A percentile compares a stretch with the other conserved stretches of the same genome.
These are phyloP conservation scores for Struthidea cinerea DNA, from an alignment of 2,113 vertebrate genomes.

Conservation along the genomic window DNA sequence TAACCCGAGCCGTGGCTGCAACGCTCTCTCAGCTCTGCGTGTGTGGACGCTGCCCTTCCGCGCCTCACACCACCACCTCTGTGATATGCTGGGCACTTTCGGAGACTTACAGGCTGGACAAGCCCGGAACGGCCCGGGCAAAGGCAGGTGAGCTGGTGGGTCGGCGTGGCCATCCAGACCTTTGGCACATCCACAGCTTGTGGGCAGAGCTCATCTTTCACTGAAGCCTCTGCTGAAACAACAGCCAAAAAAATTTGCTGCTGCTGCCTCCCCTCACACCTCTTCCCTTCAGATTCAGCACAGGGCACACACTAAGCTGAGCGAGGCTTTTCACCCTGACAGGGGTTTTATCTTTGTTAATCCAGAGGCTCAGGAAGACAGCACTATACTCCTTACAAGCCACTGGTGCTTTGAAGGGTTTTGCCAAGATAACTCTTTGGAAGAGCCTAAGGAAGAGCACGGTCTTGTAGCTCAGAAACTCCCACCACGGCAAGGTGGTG, in stretches of 20 bases:
- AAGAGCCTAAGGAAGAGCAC: neutral
- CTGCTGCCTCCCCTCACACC: neutral
- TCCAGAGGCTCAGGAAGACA: neutral
- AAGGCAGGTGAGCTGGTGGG: rapidly evolving
- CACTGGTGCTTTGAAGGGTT: neutral
- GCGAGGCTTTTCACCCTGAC: neutral
- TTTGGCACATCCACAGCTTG: neutral
- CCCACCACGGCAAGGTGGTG: neutral
- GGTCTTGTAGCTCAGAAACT: neutral
- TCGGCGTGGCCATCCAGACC: neutral
- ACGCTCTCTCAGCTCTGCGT: neutral
- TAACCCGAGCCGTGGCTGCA: neutral
- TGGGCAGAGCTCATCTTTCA: neutral
- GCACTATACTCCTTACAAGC: neutral
- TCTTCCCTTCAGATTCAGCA: neutral
- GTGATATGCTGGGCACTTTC: neutral
- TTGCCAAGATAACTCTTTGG: neutral
- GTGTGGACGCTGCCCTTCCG: neutral
- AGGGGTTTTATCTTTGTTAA: neutral
- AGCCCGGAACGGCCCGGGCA: neutral
- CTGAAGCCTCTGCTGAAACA: neutral
- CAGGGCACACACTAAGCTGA: neutral
- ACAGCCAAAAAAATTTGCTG: neutral
- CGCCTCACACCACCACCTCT: neutral
- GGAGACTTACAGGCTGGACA: neutral